Base-by-base conservation (phyloP, 2,113 vertebrate species). In the Sterna hirundo region DNA sequence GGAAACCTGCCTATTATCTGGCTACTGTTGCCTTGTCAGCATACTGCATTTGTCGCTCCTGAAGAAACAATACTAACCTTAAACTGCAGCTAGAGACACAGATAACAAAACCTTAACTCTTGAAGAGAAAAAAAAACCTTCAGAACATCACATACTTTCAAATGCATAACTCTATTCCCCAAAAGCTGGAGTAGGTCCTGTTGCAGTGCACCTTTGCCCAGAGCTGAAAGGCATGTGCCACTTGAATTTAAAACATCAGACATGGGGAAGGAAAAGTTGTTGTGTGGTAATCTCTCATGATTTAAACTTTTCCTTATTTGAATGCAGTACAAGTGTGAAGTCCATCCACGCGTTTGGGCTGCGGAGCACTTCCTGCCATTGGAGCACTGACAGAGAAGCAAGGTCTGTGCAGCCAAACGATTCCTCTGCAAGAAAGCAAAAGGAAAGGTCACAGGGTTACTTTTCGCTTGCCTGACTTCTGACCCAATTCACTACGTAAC, bases 331-430 rank as follows among this genome's bases (percentile, higher is more conserved):
- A 44, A 98, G 95, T 6, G 90, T 96, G 32, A 98, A 90, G 92
- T 98, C 98, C 68, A 95, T 97, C 98, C 98, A 98, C 0, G 9
- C 42, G 51, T 98, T 98, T 21, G 98, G 97, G 55, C 74, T 96
- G 91, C 7, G 8, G 51, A 98, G 94, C 21, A 97, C 57, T 57
- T 87, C 96, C 82, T 98, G 96, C 98, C 98, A 98, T 0, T 95
- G 96, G 22, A 93, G 81, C 51, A 23, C 61, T 19, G 80, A 58
- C 32, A 71, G 95, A 58, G 78, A 90, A n/a, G 2, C 32, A 20
- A 16, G 36, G 44, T 83, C 87, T 6, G 30, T 0, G 4, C 44
- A 29, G 1, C 52, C 87, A 11, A 30, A 44, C 0, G 25, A 4
- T 2, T 94, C 86, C 29, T 68, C 97, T 94, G 74, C 86, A 96